A percentile compares a stretch with the other conserved stretches of the same genome.
phyloP scores from a whole-genome alignment of 2,113 vertebrate genomes.

The Misgurnus anguillicaudatus region DNA sequence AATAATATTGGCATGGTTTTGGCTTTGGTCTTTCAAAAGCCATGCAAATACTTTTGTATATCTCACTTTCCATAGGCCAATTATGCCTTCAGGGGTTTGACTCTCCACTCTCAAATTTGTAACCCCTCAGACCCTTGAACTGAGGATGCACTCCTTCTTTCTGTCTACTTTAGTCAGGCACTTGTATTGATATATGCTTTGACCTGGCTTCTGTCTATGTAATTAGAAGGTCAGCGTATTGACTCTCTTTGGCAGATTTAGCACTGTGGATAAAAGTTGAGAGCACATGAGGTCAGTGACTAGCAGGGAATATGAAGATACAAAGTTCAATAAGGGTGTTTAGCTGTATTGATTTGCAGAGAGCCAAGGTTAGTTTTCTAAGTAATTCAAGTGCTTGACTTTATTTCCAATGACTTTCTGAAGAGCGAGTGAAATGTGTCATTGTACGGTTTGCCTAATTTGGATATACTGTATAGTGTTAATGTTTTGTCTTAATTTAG shows the following conservation, averaged over 20 bases:
- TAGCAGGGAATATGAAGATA: slow-evolving; percentile 1
- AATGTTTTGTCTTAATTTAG: not conserved
- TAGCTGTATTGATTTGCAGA: not conserved
- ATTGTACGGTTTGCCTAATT: not conserved
- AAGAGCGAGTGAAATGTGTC: not conserved
- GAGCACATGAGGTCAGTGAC: slow-evolving; percentile 29
- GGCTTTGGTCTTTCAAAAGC: not conserved
- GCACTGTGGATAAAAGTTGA: slow-evolving; percentile 16
- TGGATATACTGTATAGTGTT: not conserved
- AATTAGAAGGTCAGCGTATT: slow-evolving; percentile 40
- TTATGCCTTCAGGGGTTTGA: slow-evolving; percentile 21
- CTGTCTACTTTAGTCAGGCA: slow-evolving; percentile 24
- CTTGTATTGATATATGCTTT: slow-evolving; percentile 4
- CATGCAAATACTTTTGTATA: not conserved
- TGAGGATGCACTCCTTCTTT: slow-evolving; percentile 31
- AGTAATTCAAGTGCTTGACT: slow-evolving; percentile 6
- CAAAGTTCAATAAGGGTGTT: not conserved
- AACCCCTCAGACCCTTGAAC: slow-evolving; percentile 45
- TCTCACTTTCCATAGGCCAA: not conserved
- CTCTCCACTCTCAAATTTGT: slow-evolving; percentile 24
- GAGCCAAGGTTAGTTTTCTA: not conserved
- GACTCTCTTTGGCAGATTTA: slow-evolving; percentile 29
- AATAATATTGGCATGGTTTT: not conserved
- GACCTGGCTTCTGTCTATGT: slow-evolving; percentile 34
- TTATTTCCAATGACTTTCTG: not conserved